Evolutionary conservation across 2,888 invertebrate species (phyloP).

Genomic region (Micropterix aruncella): DNA sequence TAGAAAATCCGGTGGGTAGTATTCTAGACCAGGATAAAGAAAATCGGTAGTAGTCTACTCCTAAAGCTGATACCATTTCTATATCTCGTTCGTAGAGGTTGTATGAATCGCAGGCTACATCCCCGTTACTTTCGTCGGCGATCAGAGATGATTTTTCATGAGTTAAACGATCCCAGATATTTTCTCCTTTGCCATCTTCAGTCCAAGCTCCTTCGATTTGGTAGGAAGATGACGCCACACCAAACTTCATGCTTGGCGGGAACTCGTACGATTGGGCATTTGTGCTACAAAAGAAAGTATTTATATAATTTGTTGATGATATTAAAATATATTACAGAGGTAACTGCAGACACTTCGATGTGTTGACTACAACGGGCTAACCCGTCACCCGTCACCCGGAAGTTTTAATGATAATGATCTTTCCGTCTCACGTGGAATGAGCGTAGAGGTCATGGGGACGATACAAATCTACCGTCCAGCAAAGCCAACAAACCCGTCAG

Average conservation of each 20-base stretch:
- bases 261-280: background rate
- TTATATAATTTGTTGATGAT: too few species aligned
- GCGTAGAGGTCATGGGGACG: too few species aligned
- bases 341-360: too few species aligned
- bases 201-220: background rate
- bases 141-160: conserved; percentile 8
- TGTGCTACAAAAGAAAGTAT: too few species aligned
- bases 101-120: conserved; percentile 42
- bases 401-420: too few species aligned
- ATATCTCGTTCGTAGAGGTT: conserved; percentile 31
- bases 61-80: conserved; percentile 16
- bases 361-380: too few species aligned
- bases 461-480: too few species aligned
- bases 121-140: conserved; percentile 25
- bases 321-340: too few species aligned
- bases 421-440: too few species aligned
- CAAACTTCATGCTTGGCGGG: background rate
- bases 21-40: conserved; percentile 39
- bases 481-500: too few species aligned
- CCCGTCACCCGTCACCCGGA: too few species aligned
- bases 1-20: conserved; percentile 40
- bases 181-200: conserved; percentile 25
- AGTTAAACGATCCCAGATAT: conserved; percentile 25
- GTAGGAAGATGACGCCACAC: background rate
- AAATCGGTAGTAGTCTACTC: conserved; percentile 25